phyloP scores from a whole-genome alignment of 2,797 vertebrate genomes.

The Neosalanx taihuensis region DNA sequence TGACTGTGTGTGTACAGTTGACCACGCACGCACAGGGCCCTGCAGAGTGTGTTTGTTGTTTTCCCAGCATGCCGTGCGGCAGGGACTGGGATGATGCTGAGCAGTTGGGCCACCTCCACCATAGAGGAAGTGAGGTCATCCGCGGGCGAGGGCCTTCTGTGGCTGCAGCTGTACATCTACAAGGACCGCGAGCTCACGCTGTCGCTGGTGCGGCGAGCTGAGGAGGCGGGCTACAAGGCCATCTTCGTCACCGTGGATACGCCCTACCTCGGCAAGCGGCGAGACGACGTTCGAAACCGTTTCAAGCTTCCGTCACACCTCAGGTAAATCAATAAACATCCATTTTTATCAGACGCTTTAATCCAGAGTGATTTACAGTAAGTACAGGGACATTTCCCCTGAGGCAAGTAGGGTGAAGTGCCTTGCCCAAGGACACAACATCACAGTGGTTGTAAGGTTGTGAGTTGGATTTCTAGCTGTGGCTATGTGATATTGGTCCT shows the following conservation, averaged over 20 bases:
- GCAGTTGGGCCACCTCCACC: constrained; percentile 93
- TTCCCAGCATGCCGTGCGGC: constrained; percentile 78
- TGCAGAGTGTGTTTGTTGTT: neutral
- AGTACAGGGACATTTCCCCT: too few relatives aligned
- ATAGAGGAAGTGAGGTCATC: constrained; percentile 90
- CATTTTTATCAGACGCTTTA: too few relatives aligned
- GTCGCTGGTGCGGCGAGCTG: constrained; percentile 82
- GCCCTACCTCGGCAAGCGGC: constrained; percentile 85
- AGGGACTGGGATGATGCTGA: constrained; percentile 94
- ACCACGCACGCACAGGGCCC: neutral
- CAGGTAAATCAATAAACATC: constrained; percentile 71
- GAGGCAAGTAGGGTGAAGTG: too few relatives aligned
- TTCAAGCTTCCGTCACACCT: constrained; percentile 91
- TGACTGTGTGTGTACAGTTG: neutral
- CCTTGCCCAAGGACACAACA: too few relatives aligned
- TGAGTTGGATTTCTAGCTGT: too few relatives aligned
- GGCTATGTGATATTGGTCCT: too few relatives aligned
- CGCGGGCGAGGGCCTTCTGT: constrained; percentile 62
- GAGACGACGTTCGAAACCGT: constrained; percentile 85
- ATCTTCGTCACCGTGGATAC: constrained; percentile 95
- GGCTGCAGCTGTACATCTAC: constrained; percentile 95
- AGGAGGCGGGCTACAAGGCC: constrained; percentile 81
- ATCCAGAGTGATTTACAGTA: too few relatives aligned
- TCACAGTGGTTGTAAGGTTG: too few relatives aligned
- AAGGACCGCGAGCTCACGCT: constrained; percentile 85